phyloP scores from a whole-genome alignment of 2,113 vertebrate genomes.

The Archocentrus centrarchus region DNA sequence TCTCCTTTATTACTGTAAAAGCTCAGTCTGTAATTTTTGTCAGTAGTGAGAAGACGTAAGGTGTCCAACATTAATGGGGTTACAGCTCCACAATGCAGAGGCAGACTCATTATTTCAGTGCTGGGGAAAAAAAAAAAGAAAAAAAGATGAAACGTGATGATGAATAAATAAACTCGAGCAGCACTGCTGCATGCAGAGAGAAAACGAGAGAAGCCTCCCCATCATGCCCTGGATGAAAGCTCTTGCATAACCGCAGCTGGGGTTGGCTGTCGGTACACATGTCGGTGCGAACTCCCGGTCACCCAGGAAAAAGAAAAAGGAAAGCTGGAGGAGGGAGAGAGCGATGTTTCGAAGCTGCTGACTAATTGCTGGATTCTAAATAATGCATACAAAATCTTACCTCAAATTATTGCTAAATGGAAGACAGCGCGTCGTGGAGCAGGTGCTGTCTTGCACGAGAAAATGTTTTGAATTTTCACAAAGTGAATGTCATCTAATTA shows the following conservation, averaged over 20 bases:
- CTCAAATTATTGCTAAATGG: neutral
- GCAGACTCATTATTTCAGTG: conserved; percentile 28
- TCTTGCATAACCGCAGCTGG: conserved; percentile 65
- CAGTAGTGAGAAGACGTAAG: neutral
- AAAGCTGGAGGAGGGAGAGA: neutral
- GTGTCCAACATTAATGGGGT: neutral
- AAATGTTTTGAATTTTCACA: neutral
- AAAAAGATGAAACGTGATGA: conserved; percentile 55
- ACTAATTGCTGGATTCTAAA: conserved; percentile 43
- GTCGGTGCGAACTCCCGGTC: conserved; percentile 6
- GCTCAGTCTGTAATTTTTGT: neutral
- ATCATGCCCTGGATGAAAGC: conserved; percentile 35
- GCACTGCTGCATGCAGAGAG: conserved; percentile 10
- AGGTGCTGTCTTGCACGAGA: neutral
- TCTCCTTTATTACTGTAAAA: neutral
- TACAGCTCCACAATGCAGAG: neutral
- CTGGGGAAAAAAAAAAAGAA: conserved; percentile 23
- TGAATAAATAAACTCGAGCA: conserved; percentile 57
- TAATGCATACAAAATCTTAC: conserved; percentile 7
- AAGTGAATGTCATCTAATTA: neutral
- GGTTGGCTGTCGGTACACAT: conserved; percentile 25
- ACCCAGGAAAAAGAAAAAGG: neutral
- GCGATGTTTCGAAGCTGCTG: neutral
- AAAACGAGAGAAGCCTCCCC: conserved; percentile 18
- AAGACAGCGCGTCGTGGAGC: neutral